A percentile compares a stretch with the other conserved stretches of the same genome.
phyloP scores from a whole-genome alignment of 2,113 vertebrate species.

The Cygnus atratus region DNA sequence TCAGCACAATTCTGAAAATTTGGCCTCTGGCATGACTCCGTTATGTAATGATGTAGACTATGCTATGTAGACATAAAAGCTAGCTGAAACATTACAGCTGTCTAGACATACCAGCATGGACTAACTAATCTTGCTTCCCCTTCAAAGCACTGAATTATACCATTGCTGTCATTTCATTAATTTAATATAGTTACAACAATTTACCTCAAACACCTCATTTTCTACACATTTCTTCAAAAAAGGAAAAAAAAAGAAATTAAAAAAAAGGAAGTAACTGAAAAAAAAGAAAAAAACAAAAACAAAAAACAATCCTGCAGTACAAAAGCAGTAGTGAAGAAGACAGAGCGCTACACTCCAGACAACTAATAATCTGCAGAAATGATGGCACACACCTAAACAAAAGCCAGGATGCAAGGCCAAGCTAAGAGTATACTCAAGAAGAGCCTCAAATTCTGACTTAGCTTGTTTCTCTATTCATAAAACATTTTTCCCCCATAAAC shows the following conservation, averaged over 20 bases:
- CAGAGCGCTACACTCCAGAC: not conserved
- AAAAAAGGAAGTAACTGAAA: too few relatives aligned
- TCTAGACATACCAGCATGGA: not conserved
- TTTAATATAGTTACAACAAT: not conserved
- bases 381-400: not conserved
- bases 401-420: not conserved
- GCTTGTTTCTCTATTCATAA: not conserved
- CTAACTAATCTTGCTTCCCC: not conserved
- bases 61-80: not conserved
- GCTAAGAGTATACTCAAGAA: not conserved
- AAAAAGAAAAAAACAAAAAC: too few relatives aligned
- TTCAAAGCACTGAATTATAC: not conserved
- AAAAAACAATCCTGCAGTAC: not conserved
- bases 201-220: not conserved
- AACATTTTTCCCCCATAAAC: not conserved
- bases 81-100: not conserved
- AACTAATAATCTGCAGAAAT: not conserved
- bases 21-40: not conserved
- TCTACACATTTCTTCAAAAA: not conserved
- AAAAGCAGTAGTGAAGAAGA: not conserved
- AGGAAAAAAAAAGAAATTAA: too few relatives aligned
- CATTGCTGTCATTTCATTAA: not conserved
- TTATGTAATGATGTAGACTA: not conserved
- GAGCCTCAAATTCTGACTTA: not conserved
- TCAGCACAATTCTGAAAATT: not conserved